phyloP scores from a whole-genome alignment of 2,888 invertebrate genomes.

The Synanthedon myopaeformis region DNA sequence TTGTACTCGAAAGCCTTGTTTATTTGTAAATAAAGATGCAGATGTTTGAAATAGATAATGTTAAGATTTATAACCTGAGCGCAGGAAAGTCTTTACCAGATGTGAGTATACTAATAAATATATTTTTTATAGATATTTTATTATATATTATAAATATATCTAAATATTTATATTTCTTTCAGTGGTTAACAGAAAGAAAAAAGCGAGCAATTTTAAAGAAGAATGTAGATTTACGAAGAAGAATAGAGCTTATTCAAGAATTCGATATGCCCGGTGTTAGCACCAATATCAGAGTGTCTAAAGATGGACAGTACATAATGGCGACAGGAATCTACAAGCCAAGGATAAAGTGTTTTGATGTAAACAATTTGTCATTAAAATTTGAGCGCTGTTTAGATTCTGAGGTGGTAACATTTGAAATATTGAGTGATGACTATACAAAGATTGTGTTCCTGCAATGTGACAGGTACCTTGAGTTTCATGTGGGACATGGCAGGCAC shows the following conservation, averaged over 20 bases:
- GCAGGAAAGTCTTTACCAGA: slow-evolving; percentile 97
- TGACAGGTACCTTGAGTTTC: slow-evolving; percentile 92
- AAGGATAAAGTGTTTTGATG: slow-evolving; percentile 94
- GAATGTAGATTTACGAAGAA: slow-evolving; percentile 88
- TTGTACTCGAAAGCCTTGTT: background rate
- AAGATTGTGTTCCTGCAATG: slow-evolving; percentile 93
- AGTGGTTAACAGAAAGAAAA: slow-evolving; percentile 91
- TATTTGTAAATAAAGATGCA: slow-evolving; percentile 75
- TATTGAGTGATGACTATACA: slow-evolving; percentile 94
- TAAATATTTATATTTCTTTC: slow-evolving; percentile 19
- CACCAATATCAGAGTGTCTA: slow-evolving; percentile 84
- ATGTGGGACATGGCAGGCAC: slow-evolving; percentile 93
- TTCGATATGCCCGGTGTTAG: slow-evolving; percentile 99
- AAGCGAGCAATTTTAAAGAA: slow-evolving; percentile 85
- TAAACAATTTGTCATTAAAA: slow-evolving; percentile 94
- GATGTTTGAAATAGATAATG: slow-evolving; percentile 92
- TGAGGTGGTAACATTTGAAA: slow-evolving; percentile 93
- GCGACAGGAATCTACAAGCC: slow-evolving; percentile 97
- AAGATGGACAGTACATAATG: slow-evolving; percentile 92
- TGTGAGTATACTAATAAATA: slow-evolving; percentile 68
- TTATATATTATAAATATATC: background rate
- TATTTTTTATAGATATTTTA: slow-evolving; percentile 1
- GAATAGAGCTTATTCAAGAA: slow-evolving; percentile 97
- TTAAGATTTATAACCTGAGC: slow-evolving; percentile 98
- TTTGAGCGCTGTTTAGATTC: slow-evolving; percentile 98